Percentiles rank a stretch among this genome's conserved stretches.
phyloP scores from a whole-genome alignment of 2,797 vertebrate species.

The Clarias platycephalus region DNA sequence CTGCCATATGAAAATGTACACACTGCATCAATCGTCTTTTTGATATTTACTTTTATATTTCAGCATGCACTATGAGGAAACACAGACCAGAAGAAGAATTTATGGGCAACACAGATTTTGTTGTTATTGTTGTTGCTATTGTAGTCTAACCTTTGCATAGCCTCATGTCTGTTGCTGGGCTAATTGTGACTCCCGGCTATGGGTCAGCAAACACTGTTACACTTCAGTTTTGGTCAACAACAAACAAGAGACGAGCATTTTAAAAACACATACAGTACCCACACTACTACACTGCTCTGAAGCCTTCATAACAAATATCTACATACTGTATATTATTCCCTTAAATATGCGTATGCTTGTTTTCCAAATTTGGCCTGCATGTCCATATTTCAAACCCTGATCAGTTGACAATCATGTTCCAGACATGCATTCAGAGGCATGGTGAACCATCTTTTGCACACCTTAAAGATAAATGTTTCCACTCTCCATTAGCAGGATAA shows the following conservation, averaged over 20 bases:
- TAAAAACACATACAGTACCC: background rate
- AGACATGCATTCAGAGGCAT: background rate
- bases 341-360: too few species aligned
- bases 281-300: background rate
- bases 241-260: slow-evolving; percentile 3
- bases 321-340: background rate
- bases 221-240: slow-evolving; percentile 36
- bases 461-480: slow-evolving; percentile 8
- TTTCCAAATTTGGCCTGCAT: background rate
- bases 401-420: background rate
- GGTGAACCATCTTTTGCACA: slow-evolving; percentile 12
- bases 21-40: slow-evolving; percentile 21
- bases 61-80: slow-evolving; percentile 4
- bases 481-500: background rate
- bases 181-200: slow-evolving; percentile 54
- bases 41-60: background rate
- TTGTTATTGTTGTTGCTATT: slow-evolving; percentile 2
- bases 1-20: slow-evolving; percentile 58
- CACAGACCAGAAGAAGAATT: slow-evolving; percentile 18
- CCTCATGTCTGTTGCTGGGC: slow-evolving; percentile 9
- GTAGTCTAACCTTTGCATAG: slow-evolving; percentile 28
- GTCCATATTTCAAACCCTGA: background rate
- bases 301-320: background rate
- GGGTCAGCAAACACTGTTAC: slow-evolving; percentile 68
- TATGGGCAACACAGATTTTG: background rate